Evolutionary conservation across 2,797 vertebrate species (phyloP).

Genomic region (Pterois miles): DNA sequence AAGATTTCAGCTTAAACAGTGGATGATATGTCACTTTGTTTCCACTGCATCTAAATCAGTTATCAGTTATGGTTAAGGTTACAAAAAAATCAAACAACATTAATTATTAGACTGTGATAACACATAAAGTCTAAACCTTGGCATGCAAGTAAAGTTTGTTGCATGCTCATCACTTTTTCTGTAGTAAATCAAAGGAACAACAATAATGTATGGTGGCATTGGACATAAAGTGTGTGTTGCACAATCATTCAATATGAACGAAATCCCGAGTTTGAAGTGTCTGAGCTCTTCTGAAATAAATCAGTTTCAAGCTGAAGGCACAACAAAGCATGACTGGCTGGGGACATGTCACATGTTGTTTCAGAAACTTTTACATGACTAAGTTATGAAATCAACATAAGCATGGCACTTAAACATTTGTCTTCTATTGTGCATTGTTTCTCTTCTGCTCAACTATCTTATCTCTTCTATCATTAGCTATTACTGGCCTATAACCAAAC

Average conservation of each 20-base stretch:
- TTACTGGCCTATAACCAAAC: neutral
- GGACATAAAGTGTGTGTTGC: fast-evolving
- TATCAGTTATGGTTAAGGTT: too few relatives aligned
- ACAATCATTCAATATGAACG: neutral
- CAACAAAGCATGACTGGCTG: fast-evolving
- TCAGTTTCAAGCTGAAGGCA: neutral
- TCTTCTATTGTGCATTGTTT: neutral
- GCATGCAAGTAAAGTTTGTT: neutral
- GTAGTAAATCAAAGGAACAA: neutral
- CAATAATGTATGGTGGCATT: neutral
- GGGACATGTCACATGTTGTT: fast-evolving
- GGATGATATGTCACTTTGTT: neutral
- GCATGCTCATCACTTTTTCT: neutral
- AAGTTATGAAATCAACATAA: neutral
- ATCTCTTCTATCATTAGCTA: neutral
- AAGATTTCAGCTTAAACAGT: too few relatives aligned
- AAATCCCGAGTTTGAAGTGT: neutral
- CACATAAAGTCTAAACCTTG: neutral
- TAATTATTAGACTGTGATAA: neutral
- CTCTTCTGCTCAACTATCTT: too few relatives aligned
- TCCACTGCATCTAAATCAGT: neutral
- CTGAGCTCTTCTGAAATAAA: neutral
- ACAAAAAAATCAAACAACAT: too few relatives aligned
- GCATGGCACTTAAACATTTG: neutral
- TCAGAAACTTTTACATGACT: neutral